phyloP scores from a whole-genome alignment of 2,113 vertebrate species.

The Brachyistius frenatus region DNA sequence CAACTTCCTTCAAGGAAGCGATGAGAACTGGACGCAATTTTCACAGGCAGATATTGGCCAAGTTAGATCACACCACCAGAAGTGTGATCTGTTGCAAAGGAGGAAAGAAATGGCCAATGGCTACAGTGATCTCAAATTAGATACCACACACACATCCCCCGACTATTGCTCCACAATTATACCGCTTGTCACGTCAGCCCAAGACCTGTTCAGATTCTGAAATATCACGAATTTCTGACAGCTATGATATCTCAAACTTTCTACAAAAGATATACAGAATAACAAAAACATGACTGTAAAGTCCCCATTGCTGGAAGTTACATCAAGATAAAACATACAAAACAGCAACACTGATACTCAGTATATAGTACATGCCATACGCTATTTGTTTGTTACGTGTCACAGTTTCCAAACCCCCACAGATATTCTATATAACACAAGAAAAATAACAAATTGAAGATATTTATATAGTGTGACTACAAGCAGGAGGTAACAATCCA shows the following conservation, averaged over 20 bases:
- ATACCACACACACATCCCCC: neutral
- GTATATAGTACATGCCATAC: too few relatives aligned
- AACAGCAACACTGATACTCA: too few relatives aligned
- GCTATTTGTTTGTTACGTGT: too few relatives aligned
- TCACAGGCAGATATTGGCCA: slow-evolving; percentile 25
- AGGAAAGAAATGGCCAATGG: slow-evolving; percentile 24
- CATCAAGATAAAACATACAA: too few relatives aligned
- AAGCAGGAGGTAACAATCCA: too few relatives aligned
- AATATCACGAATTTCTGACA: neutral
- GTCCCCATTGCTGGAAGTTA: neutral
- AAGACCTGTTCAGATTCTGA: neutral
- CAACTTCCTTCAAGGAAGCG: slow-evolving; percentile 26
- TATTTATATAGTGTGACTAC: too few relatives aligned
- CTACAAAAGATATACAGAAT: neutral
- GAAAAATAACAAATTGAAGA: too few relatives aligned
- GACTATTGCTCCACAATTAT: neutral
- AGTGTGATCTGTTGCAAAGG: slow-evolving; percentile 25
- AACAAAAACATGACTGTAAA: neutral
- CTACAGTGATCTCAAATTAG: slow-evolving; percentile 14
- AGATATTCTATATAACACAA: too few relatives aligned
- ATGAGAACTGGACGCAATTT: slow-evolving; percentile 33
- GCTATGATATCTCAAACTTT: neutral
- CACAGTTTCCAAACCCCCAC: too few relatives aligned
- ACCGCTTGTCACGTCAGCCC: neutral
- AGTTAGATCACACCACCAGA: slow-evolving; percentile 39